phyloP scores from a whole-genome alignment of 2,888 invertebrate genomes.

The Charanyca ferruginea region DNA sequence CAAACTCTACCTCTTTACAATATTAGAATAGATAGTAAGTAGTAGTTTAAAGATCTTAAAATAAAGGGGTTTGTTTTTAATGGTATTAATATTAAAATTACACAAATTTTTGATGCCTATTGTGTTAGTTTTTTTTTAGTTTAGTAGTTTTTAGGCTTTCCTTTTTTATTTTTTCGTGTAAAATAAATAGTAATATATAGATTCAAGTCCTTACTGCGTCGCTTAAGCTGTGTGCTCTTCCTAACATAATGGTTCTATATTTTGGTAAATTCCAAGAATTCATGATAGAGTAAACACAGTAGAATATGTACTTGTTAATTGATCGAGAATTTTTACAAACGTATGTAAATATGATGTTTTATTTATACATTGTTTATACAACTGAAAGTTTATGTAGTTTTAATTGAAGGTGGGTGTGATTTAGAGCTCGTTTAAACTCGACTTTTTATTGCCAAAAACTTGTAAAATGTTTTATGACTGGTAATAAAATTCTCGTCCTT shows the following conservation, averaged over 20 bases:
- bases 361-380: conserved; percentile 32
- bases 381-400: conserved; percentile 42
- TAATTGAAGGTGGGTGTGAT: conserved; percentile 43
- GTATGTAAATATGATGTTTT: not conserved
- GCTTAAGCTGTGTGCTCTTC: conserved; percentile 20
- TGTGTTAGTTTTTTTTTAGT: too few relatives aligned
- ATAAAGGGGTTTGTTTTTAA: too few relatives aligned
- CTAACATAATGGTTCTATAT: conserved; percentile 11
- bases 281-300: conserved; percentile 28
- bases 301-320: conserved; percentile 35
- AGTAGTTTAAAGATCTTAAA: too few relatives aligned
- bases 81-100: too few relatives aligned
- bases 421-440: conserved; percentile 20
- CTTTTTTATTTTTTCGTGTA: too few relatives aligned
- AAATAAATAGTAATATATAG: not conserved
- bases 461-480: conserved; percentile 35
- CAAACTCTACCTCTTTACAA: too few relatives aligned
- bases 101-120: too few relatives aligned
- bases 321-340: conserved; percentile 38
- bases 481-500: conserved; percentile 17
- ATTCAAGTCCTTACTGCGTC: not conserved
- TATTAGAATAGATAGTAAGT: too few relatives aligned
- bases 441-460: conserved; percentile 25
- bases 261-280: conserved; percentile 12
- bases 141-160: too few relatives aligned